Percentiles rank a stretch among this genome's conserved stretches.
Evolutionary conservation across 2,797 vertebrate species (phyloP).

Genomic region (Sebastiscus tertius): DNA sequence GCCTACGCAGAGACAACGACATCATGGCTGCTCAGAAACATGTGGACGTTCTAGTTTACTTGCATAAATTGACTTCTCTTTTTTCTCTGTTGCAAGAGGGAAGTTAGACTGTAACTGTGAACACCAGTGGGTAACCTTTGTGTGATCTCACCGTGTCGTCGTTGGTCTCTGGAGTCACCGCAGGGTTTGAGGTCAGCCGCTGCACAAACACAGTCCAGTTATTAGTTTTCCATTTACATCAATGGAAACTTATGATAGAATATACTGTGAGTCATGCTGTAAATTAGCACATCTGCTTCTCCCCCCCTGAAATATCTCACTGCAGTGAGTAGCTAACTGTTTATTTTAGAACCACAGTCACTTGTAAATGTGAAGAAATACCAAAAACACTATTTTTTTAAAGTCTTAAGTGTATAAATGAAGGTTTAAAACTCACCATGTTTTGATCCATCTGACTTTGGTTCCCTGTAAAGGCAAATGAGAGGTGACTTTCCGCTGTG

Average conservation of each 20-base stretch:
- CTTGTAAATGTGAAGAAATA: neutral
- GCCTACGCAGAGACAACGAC: neutral
- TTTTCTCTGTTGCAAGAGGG: neutral
- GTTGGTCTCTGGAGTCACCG: neutral
- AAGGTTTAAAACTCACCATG: conserved; percentile 7
- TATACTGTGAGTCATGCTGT: neutral
- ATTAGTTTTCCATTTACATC: neutral
- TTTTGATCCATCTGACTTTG: neutral
- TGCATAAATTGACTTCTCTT: neutral
- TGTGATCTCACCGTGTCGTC: neutral
- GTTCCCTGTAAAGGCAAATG: neutral
- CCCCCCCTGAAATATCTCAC: no score
- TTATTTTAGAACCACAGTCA: neutral
- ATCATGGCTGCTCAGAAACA: neutral
- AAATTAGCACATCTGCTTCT: neutral
- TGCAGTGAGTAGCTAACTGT: neutral
- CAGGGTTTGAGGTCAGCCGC: neutral
- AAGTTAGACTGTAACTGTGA: neutral
- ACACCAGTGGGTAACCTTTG: neutral
- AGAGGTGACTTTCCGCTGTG: neutral
- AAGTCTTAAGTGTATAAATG: neutral
- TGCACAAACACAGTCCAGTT: neutral
- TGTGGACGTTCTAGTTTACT: accelerated
- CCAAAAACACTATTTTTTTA: neutral
- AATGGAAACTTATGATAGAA: neutral